Percentiles rank a stretch among this genome's conserved stretches.
Evolutionary conservation across 2,797 vertebrate genomes (phyloP).

Genomic region (Myotis vivesi): DNA sequence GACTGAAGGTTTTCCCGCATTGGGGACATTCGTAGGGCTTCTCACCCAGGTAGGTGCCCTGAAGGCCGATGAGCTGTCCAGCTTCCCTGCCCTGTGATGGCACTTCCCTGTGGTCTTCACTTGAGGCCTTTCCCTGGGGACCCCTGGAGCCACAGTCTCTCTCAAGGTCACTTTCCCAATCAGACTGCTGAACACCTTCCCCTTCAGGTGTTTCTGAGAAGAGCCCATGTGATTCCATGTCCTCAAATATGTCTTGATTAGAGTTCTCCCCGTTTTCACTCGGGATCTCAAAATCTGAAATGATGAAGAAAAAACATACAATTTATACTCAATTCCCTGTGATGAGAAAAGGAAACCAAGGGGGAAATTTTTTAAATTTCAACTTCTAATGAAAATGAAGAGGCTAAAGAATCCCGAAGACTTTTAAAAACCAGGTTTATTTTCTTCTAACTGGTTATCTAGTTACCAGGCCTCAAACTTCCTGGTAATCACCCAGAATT

Average conservation of each 20-base stretch:
- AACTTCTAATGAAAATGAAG: background rate
- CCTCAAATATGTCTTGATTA: constrained; percentile 57
- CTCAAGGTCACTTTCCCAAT: constrained; percentile 54
- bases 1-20: constrained; percentile 72
- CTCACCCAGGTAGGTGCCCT: constrained; percentile 74
- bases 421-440: background rate
- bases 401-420: background rate
- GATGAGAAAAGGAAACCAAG: background rate
- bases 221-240: background rate
- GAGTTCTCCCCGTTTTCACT: constrained; percentile 64
- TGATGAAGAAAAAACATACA: constrained; percentile 31
- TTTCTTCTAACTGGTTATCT: constrained; percentile 1
- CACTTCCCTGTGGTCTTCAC: background rate
- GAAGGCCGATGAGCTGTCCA: constrained; percentile 73
- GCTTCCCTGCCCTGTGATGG: background rate
- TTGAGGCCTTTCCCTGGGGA: background rate
- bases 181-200: background rate
- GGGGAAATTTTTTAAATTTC: background rate
- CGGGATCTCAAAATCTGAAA: constrained; percentile 75
- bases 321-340: background rate
- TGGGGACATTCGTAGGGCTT: constrained; percentile 72
- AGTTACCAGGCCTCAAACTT: background rate
- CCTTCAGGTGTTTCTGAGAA: constrained; percentile 33
- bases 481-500: background rate
- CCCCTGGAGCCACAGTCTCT: background rate